Percentiles rank a stretch among this genome's conserved stretches.
Evolutionary conservation across 2,797 vertebrate species (phyloP).

Genomic region (Xiphophorus birchmanni): DNA sequence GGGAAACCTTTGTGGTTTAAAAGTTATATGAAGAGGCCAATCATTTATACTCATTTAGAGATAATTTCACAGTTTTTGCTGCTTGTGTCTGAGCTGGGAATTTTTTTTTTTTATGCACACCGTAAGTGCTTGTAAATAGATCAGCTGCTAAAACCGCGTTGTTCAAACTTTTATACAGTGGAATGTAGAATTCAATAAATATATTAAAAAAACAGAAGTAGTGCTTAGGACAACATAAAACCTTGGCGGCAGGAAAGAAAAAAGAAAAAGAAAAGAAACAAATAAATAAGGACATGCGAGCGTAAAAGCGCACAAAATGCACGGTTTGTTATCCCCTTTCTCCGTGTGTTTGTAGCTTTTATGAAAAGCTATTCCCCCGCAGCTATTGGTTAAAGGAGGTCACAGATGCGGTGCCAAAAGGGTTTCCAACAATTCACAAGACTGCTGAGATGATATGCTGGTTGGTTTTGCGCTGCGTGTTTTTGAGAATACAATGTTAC

Average conservation of each 20-base stretch:
- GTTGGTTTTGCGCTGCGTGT: constrained; percentile 42
- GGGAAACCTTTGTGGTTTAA: not conserved
- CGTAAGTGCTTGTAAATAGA: not conserved
- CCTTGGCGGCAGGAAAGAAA: not conserved
- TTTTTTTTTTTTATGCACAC: not conserved
- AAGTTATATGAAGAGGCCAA: not conserved
- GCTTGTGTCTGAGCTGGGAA: not conserved
- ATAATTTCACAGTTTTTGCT: not conserved
- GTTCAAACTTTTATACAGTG: not conserved
- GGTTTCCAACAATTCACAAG: constrained; percentile 46
- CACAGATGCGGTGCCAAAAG: constrained; percentile 13
- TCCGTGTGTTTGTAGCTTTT: constrained; percentile 16
- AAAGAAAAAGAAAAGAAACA: not conserved
- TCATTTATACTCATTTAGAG: not conserved
- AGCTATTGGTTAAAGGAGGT: constrained; percentile 22
- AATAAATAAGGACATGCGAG: not conserved
- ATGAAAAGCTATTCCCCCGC: constrained; percentile 27
- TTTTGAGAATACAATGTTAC: constrained; percentile 50
- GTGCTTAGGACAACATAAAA: not conserved
- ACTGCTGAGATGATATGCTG: constrained; percentile 39
- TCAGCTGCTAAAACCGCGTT: not conserved
- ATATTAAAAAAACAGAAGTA: not conserved
- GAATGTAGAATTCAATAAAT: not conserved
- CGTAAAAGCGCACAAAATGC: not conserved
- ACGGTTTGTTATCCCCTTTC: not conserved